Evolutionary conservation across 2,113 vertebrate species (phyloP), one percentile per base, ranked within the genome.

Genomic region (Regulus satrapa): DNA sequence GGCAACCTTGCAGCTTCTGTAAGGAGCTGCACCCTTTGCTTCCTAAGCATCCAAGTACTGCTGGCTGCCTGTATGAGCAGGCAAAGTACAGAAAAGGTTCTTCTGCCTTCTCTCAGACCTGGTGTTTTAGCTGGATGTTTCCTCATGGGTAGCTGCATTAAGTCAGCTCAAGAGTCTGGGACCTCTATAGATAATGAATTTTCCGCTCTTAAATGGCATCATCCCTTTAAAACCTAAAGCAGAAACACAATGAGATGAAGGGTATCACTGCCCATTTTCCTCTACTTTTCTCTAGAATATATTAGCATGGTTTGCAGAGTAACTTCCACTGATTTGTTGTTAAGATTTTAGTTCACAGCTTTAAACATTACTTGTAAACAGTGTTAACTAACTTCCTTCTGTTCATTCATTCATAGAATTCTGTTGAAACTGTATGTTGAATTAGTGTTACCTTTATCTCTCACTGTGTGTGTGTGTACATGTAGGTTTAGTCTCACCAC

Each of bases 51-150:
- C 9, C 0, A 1, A 15, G 10, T 78, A 1, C 45, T 81, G 41
- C 46, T 74, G 62, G 8, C 6, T 71, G 19, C 23, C 29, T 78
- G n/a, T 12, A 3, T 12, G 36, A 69, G 36, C 28, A 36, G 56
- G 66, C 2, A 1, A 18, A 34, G 55, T 5, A 25, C 1, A 0
- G 34, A 16, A 0, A 0, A 4, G 18, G 10, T 2, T 51, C 26
- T 67, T 55, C 29, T 83, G 68, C 68, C 25, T 38, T 66, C 43
- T 55, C 10, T 58, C 48, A 41, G 28, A 25, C 18, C 10, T 54
- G 21, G 4, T 26, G 6, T 78, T 4, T 32, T 40, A 38, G 7
- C 16, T 43, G 49, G 26, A 2, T 63, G 23, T 62, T 93, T 41
- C 38, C 17, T 59, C 67, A 12, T 21, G 41, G 40, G 6, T 3